Conservation (phyloP, 2,888 invertebrate species). For the Polydrusus pterygomalis region DNA sequence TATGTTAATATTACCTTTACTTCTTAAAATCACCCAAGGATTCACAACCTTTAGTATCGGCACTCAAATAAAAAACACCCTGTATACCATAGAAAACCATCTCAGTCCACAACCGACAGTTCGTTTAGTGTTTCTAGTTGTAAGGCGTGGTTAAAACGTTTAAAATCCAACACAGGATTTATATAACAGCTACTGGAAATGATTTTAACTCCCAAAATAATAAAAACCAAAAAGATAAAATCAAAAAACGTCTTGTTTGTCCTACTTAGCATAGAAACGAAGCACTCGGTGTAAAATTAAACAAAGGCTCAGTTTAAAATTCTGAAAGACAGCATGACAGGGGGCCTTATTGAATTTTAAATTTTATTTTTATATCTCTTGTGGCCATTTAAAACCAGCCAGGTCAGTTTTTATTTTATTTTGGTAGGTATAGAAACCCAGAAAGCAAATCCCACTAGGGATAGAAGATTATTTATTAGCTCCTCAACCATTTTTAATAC, state of each 20-base stretch:
- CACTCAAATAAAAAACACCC: no score
- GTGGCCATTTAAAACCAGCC: constrained; percentile 38
- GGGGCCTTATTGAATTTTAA: constrained; percentile 55
- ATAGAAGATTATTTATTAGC: constrained; percentile 43
- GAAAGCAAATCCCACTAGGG: constrained; percentile 33
- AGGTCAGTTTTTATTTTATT: constrained; percentile 44
- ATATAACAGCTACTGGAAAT: constrained; percentile 18
- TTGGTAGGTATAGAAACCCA: constrained; percentile 42
- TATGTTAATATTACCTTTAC: no score
- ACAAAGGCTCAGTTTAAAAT: constrained; percentile 53
- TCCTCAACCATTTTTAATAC: constrained; percentile 31
- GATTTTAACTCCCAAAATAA: constrained; percentile 15
- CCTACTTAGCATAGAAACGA: constrained; percentile 48
- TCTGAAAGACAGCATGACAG: constrained; percentile 54
- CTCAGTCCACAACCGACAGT: neutral
- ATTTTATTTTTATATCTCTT: constrained; percentile 53
- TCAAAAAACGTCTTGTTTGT: constrained; percentile 41
- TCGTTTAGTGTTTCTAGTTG: neutral
- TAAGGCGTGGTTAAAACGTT: neutral
- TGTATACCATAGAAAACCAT: no score
- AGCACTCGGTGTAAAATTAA: constrained; percentile 44
- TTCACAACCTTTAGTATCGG: no score
- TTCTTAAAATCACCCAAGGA: no score
- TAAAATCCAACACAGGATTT: constrained; percentile 19
- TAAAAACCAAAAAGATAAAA: constrained; percentile 41